Conservation (phyloP, 2,888 invertebrate genomes). For the Lamellibrachia satsuma region DNA sequence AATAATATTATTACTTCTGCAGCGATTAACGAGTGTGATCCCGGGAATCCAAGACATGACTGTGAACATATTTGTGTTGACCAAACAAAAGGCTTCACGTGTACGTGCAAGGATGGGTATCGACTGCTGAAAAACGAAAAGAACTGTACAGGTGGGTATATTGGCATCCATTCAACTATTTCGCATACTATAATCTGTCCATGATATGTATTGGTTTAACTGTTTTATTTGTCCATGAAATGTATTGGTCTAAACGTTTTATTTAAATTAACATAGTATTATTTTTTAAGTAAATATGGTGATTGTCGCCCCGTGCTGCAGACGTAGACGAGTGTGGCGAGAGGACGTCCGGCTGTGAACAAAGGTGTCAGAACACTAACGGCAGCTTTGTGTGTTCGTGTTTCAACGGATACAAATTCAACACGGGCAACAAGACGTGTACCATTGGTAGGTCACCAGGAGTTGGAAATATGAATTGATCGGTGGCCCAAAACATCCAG, state of each 20-base stretch:
- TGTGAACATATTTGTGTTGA: not conserved
- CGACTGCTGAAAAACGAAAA: not conserved
- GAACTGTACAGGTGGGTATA: not conserved
- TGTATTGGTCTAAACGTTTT: too few relatives aligned
- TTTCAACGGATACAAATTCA: not conserved
- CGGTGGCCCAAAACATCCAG: not conserved
- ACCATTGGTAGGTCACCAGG: not conserved
- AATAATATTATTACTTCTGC: not conserved
- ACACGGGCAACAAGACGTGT: not conserved
- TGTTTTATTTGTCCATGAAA: too few relatives aligned
- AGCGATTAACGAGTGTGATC: not conserved
- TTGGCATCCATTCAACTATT: not conserved
- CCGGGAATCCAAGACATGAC: not conserved
- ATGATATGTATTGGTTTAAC: too few relatives aligned
- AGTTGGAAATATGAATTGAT: not conserved
- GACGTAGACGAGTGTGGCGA: conserved; percentile 20
- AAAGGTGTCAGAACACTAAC: conserved; percentile 18
- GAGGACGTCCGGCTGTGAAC: conserved; percentile 19
- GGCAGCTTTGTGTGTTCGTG: conserved; percentile 21
- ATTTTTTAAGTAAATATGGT: not conserved
- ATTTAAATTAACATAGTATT: too few relatives aligned
- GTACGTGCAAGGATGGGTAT: not conserved
- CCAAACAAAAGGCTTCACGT: not conserved
- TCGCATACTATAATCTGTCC: too few relatives aligned
- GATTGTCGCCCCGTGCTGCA: not conserved